Conservation (phyloP, 1,140 invertebrate genomes). For the Drosophila mojavensis region DNA sequence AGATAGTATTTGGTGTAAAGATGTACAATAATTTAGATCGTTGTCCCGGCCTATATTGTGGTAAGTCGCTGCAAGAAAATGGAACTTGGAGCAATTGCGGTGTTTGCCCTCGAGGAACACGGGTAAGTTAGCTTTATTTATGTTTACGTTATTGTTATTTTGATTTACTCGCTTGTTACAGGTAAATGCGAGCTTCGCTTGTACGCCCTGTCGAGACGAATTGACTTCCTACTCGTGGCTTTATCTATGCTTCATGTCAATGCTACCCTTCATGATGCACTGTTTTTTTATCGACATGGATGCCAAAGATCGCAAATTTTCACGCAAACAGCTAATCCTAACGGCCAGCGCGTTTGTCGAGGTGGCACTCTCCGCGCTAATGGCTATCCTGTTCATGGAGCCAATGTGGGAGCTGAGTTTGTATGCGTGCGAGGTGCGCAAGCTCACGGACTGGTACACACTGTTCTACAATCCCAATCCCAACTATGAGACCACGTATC, state of each 20-base stretch:
- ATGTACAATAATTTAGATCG: slow-evolving; percentile 68
- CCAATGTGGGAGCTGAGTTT: slow-evolving; percentile 91
- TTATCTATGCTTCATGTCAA: slow-evolving; percentile 96
- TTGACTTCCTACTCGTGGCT: slow-evolving; percentile 96
- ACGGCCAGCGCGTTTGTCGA: slow-evolving; percentile 93
- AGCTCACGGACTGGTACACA: slow-evolving; percentile 97
- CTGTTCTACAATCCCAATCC: slow-evolving; percentile 96
- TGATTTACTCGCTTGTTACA: slow-evolving; percentile 14
- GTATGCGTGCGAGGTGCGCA: slow-evolving; percentile 90
- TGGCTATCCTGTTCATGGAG: slow-evolving; percentile 91
- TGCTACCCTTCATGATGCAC: slow-evolving; percentile 93
- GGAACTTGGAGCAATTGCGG: slow-evolving; percentile 91
- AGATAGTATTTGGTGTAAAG: slow-evolving; percentile 9
- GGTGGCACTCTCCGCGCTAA: slow-evolving; percentile 88
- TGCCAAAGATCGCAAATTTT: slow-evolving; percentile 90
- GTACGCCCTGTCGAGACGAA: slow-evolving; percentile 90
- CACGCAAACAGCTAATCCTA: slow-evolving; percentile 88
- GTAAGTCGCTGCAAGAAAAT: slow-evolving; percentile 87
- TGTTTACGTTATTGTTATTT: slow-evolving; percentile 4
- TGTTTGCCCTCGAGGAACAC: slow-evolving; percentile 93
- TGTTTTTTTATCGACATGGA: slow-evolving; percentile 96
- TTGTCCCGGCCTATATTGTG: slow-evolving; percentile 95
- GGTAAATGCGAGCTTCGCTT: slow-evolving; percentile 86
- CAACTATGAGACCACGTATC: slow-evolving; percentile 93
- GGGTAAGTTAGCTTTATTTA: slow-evolving; percentile 77